Percentiles rank a stretch among this genome's conserved stretches.
Evolutionary conservation across 2,113 vertebrate species (phyloP).

Genomic region (Phaethornis superciliosus): DNA sequence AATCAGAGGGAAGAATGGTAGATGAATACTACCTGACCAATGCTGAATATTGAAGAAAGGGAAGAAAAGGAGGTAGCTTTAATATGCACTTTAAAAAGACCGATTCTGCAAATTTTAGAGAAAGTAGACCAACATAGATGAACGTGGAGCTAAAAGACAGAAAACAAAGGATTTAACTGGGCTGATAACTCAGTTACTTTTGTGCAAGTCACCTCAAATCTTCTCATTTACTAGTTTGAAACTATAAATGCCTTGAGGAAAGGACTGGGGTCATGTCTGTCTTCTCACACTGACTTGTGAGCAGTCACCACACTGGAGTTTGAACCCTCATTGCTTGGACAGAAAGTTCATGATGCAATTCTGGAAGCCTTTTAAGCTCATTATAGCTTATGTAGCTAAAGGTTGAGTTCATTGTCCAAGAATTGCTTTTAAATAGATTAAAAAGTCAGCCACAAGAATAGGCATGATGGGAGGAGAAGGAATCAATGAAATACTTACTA

Average conservation of each 20-base stretch:
- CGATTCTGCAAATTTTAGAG: not conserved
- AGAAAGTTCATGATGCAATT: not conserved
- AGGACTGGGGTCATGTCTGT: not conserved
- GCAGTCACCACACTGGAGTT: not conserved
- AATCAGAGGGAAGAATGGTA: not conserved
- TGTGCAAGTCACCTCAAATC: not conserved
- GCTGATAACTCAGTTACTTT: not conserved
- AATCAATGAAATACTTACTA: not conserved
- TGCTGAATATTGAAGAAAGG: accelerated
- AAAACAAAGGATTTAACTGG: not conserved
- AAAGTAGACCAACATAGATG: not conserved
- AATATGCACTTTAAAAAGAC: not conserved
- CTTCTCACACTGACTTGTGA: not conserved
- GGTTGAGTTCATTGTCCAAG: not conserved
- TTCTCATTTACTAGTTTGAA: not conserved
- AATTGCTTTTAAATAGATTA: not conserved
- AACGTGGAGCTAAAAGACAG: not conserved
- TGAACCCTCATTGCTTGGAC: not conserved
- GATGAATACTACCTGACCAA: not conserved
- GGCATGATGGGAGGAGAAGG: not conserved
- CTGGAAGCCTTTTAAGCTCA: not conserved
- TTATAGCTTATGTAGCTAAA: not conserved
- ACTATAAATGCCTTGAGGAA: not conserved
- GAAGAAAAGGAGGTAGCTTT: not conserved
- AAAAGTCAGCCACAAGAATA: not conserved